These are phyloP conservation scores for Linhomoeus sp. DNA, from an alignment of 2,888 invertebrate genomes.

Conservation along the genomic window DNA sequence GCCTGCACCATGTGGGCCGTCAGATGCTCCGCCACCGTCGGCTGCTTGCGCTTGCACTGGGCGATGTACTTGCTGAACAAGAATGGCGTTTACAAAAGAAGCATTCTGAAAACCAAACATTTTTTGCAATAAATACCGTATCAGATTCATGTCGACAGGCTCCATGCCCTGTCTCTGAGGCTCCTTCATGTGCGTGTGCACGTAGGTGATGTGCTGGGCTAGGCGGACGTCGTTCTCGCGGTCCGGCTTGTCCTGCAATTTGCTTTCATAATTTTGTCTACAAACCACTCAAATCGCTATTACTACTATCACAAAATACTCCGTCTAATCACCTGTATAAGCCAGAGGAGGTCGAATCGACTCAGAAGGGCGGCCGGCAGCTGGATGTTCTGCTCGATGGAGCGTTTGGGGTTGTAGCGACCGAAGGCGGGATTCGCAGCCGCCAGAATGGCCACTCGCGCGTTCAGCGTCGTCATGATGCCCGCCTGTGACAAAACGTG, in stretches of 20 bases:
- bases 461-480: conserved; percentile 93
- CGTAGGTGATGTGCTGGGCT: conserved; percentile 91
- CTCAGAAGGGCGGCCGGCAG: conserved; percentile 88
- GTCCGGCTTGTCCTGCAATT: conserved; percentile 40
- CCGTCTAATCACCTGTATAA: conserved; percentile 62
- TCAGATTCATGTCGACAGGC: conserved; percentile 25
- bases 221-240: conserved; percentile 49
- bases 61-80: conserved; percentile 45
- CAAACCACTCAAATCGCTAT: too few relatives aligned
- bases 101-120: too few relatives aligned
- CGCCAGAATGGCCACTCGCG: conserved; percentile 84
- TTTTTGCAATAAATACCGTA: background rate
- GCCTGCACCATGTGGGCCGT: conserved; percentile 61
- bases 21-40: conserved; percentile 61
- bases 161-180: conserved; percentile 48
- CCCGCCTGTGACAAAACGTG: too few relatives aligned
- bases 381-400: conserved; percentile 90
- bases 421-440: conserved; percentile 98
- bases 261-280: too few relatives aligned
- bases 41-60: conserved; percentile 68
- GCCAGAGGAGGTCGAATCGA: conserved; percentile 84
- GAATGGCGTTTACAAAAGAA: background rate
- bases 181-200: conserved; percentile 73
- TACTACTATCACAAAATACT: too few relatives aligned
- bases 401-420: conserved; percentile 79